Conservation (phyloP, 2,888 invertebrate genomes). For the Erebia epiphron region DNA sequence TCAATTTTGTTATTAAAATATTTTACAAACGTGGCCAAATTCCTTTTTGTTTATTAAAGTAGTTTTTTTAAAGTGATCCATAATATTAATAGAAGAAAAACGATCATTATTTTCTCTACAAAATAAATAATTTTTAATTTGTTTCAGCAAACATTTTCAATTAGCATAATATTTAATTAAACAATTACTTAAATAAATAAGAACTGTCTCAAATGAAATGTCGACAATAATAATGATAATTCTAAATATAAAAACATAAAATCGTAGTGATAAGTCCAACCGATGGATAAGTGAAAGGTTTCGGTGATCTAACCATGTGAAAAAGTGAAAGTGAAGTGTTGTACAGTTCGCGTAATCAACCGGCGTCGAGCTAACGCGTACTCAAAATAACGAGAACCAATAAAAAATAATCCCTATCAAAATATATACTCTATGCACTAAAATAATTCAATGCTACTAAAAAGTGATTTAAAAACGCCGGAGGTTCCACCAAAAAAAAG, state of each 20-base stretch:
- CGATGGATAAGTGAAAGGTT: conserved; percentile 46
- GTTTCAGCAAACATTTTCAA: conserved; percentile 5
- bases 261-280: conserved; percentile 37
- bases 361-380: conserved; percentile 45
- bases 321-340: conserved; percentile 61
- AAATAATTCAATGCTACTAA: background rate
- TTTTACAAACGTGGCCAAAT: no score
- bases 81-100: no score
- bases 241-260: conserved; percentile 6
- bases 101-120: no score
- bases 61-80: no score
- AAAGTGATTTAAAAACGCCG: background rate
- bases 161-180: conserved; percentile 11
- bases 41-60: no score
- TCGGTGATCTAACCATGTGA: conserved; percentile 52
- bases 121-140: background rate
- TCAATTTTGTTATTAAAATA: no score
- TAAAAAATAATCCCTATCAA: conserved; percentile 21
- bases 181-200: background rate
- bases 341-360: conserved; percentile 48
- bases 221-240: conserved; percentile 52
- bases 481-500: background rate
- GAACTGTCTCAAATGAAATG: conserved; percentile 19
- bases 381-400: conserved; percentile 41
- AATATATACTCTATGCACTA: no score